phyloP scores from a whole-genome alignment of 2,888 invertebrate genomes.

The Cancer borealis region DNA sequence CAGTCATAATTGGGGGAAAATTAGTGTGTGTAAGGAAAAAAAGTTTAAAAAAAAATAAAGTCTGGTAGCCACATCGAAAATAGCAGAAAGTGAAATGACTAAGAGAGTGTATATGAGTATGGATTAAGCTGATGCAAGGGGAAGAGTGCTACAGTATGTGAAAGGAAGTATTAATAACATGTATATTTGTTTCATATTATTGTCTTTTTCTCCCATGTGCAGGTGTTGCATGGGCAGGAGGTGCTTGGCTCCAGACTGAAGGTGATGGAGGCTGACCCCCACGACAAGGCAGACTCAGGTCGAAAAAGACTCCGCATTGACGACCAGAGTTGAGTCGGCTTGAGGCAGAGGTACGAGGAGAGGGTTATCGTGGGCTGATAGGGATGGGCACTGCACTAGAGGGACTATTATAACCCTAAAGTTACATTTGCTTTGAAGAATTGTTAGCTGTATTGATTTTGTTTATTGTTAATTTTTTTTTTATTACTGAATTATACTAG shows the following conservation, averaged over 20 bases:
- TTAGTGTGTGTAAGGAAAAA: too few species aligned
- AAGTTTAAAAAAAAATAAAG: too few species aligned
- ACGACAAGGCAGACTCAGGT: conserved; percentile 76
- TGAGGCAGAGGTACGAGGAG: conserved; percentile 61
- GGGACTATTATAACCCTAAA: background rate
- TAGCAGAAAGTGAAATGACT: too few species aligned
- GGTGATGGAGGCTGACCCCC: conserved; percentile 90
- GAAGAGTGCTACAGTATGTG: background rate
- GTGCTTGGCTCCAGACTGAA: conserved; percentile 91
- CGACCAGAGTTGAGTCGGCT: conserved; percentile 75
- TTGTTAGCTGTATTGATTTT: background rate
- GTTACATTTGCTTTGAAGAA: conserved; percentile 7
- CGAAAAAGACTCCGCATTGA: conserved; percentile 77
- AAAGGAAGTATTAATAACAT: background rate
- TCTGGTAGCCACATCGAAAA: too few species aligned
- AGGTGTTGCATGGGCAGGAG: conserved; percentile 90
- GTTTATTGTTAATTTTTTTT: conserved; percentile 16
- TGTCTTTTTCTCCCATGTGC: background rate
- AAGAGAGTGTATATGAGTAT: too few species aligned
- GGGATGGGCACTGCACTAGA: conserved; percentile 17
- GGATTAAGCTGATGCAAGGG: too few species aligned
- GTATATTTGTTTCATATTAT: background rate
- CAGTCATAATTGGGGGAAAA: too few species aligned
- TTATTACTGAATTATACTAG: background rate
- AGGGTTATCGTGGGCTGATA: background rate